These are phyloP conservation scores for Clarias macrocephalus DNA, from an alignment of 2,113 vertebrate species.

Conservation along the genomic window DNA sequence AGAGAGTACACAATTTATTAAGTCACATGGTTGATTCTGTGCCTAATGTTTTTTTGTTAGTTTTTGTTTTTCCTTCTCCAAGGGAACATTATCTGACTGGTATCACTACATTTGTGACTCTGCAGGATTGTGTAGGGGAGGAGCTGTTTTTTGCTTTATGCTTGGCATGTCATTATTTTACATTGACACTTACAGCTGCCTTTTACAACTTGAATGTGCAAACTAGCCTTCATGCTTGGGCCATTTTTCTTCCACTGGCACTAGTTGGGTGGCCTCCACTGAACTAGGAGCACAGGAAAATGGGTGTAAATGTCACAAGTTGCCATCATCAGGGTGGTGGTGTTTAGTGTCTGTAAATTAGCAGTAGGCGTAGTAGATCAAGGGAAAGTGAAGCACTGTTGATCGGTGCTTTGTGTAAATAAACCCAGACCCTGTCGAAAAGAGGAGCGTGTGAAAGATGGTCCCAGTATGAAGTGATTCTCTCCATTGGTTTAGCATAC, in stretches of 20 bases:
- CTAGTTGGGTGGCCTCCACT: conserved; percentile 12
- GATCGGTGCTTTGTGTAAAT: conserved; percentile 92
- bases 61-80: conserved; percentile 64
- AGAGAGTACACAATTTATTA: conserved; percentile 74
- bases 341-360: conserved; percentile 66
- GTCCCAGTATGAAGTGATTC: conserved; percentile 83
- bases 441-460: conserved; percentile 74
- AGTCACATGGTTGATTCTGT: conserved; percentile 79
- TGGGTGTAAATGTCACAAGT: conserved; percentile 19
- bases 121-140: conserved; percentile 78
- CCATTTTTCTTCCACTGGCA: conserved; percentile 77
- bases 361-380: conserved; percentile 67
- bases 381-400: conserved; percentile 81
- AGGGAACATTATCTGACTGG: conserved; percentile 80
- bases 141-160: conserved; percentile 86
- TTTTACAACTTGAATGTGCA: conserved; percentile 88
- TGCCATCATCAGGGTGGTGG: conserved; percentile 44
- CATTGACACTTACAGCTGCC: conserved; percentile 83
- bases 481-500: conserved; percentile 84
- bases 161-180: conserved; percentile 94
- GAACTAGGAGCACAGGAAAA: neutral
- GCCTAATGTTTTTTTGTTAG: conserved; percentile 65
- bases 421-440: conserved; percentile 71
- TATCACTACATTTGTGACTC: conserved; percentile 83
- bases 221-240: conserved; percentile 85